phyloP scores from a whole-genome alignment of 92 coral and sea anemone genomes.

The Plumapathes pennacea region DNA sequence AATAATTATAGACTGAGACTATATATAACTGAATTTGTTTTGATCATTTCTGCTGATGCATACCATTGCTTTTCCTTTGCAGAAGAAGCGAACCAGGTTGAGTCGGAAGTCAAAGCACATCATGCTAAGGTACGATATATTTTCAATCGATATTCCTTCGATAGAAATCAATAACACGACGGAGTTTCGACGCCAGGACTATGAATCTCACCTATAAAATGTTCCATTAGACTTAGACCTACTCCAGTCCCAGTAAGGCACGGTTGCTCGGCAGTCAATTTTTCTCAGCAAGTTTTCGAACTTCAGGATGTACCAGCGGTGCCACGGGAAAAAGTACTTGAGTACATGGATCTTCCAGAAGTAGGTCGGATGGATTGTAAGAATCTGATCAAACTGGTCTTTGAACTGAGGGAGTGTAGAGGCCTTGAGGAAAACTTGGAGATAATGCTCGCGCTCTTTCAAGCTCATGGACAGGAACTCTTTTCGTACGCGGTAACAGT shows the following conservation, averaged over 20 bases:
- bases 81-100: too few species aligned
- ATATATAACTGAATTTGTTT: too few species aligned
- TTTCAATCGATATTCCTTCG: too few species aligned
- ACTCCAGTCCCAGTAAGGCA: constrained; percentile 97
- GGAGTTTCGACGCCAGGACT: too few species aligned
- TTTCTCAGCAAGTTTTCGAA: constrained; percentile 87
- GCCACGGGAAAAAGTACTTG: constrained; percentile 92
- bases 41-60: too few species aligned
- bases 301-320: constrained; percentile 82
- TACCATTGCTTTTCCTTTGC: too few species aligned
- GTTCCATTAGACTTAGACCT: too few species aligned
- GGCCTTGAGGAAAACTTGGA: constrained; percentile 52
- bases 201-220: too few species aligned
- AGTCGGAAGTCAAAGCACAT: too few species aligned
- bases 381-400: constrained; percentile 46
- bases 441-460: constrained; percentile 65
- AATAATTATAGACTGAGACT: too few species aligned
- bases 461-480: constrained; percentile 75
- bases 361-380: constrained; percentile 47
- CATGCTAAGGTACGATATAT: too few species aligned
- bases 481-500: constrained; percentile 78
- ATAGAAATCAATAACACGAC: too few species aligned
- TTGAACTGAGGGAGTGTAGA: constrained; percentile 59
- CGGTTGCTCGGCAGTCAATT: constrained; percentile 84
- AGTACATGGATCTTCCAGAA: constrained; percentile 58